A percentile compares a stretch with the other conserved stretches of the same genome.
These are phyloP conservation scores for Lucifuga dentata DNA, from an alignment of 2,113 vertebrate species.

Conservation along the genomic window DNA sequence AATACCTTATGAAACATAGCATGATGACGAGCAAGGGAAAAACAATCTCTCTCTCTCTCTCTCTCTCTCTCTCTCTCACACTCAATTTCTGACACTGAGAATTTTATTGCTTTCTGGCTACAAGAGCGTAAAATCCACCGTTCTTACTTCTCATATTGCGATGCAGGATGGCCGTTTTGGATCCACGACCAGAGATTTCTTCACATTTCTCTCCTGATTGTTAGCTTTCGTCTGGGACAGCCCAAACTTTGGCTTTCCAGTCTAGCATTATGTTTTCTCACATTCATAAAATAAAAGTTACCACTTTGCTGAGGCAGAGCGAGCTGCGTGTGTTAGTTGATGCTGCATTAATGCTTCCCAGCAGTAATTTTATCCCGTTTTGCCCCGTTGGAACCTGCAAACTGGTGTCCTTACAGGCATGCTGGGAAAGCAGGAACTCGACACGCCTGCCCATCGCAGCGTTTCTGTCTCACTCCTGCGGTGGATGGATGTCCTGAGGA, in stretches of 20 bases:
- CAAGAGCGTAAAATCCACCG: too few species aligned
- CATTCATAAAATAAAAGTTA: neutral
- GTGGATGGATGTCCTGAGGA: slow-evolving; percentile 22
- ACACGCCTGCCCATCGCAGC: slow-evolving; percentile 46
- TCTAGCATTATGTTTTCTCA: neutral
- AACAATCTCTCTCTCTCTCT: too few species aligned
- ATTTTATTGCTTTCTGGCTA: too few species aligned
- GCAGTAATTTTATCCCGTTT: slow-evolving; percentile 27
- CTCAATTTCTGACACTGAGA: too few species aligned
- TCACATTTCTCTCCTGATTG: too few species aligned
- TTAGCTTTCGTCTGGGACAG: too few species aligned
- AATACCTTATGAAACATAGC: too few species aligned
- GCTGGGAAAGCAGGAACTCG: slow-evolving; percentile 54
- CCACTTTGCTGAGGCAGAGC: neutral
- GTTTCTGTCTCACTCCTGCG: slow-evolving; percentile 2
- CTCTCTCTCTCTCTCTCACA: too few species aligned
- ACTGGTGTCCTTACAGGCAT: slow-evolving; percentile 9
- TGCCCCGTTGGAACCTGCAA: slow-evolving; percentile 35
- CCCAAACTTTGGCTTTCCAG: neutral
- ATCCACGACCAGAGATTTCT: too few species aligned
- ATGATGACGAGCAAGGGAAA: too few species aligned
- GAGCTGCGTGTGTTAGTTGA: neutral
- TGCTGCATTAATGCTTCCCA: slow-evolving; percentile 16
- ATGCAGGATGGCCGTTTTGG: too few species aligned
- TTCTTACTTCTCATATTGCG: too few species aligned